phyloP scores from a whole-genome alignment of 2,113 vertebrate genomes.

The Ardeotis arabs region DNA sequence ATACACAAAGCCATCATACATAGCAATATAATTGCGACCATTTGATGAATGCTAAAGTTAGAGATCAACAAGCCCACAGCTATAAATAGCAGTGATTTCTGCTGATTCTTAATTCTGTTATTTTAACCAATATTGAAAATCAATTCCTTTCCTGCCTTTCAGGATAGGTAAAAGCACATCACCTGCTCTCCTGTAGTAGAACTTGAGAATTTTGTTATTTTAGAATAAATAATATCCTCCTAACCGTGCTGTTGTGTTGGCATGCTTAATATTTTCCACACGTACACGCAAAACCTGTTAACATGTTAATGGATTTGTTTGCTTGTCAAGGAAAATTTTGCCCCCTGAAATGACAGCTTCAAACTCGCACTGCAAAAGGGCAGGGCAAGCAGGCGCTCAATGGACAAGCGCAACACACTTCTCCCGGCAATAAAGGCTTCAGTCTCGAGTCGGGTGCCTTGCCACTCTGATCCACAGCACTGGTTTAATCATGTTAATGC shows the following conservation, averaged over 20 bases:
- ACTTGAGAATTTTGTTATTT: not conserved
- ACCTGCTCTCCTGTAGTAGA: rapidly evolving
- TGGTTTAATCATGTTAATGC: constrained; percentile 64
- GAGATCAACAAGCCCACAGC: not conserved
- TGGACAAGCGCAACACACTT: not conserved
- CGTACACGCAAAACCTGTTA: constrained; percentile 12
- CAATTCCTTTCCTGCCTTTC: not conserved
- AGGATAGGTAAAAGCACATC: not conserved
- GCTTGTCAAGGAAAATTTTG: constrained; percentile 49
- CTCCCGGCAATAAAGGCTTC: not conserved
- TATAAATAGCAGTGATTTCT: constrained; percentile 12
- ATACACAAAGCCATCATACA: constrained; percentile 27
- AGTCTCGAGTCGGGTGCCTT: not conserved
- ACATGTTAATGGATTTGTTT: constrained; percentile 58
- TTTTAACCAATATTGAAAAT: constrained; percentile 14
- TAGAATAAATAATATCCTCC: not conserved
- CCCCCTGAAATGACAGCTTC: constrained; percentile 49
- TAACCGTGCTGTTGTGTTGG: not conserved
- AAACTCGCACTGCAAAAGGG: constrained; percentile 21
- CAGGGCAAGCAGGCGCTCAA: constrained; percentile 6
- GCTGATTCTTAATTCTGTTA: not conserved
- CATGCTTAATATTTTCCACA: constrained; percentile 9
- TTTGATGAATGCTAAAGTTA: constrained; percentile 33
- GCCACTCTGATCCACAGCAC: not conserved
- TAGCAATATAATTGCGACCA: not conserved